These are phyloP conservation scores for Brachymystax lenok DNA, from an alignment of 2,797 vertebrate species.

Conservation along the genomic window DNA sequence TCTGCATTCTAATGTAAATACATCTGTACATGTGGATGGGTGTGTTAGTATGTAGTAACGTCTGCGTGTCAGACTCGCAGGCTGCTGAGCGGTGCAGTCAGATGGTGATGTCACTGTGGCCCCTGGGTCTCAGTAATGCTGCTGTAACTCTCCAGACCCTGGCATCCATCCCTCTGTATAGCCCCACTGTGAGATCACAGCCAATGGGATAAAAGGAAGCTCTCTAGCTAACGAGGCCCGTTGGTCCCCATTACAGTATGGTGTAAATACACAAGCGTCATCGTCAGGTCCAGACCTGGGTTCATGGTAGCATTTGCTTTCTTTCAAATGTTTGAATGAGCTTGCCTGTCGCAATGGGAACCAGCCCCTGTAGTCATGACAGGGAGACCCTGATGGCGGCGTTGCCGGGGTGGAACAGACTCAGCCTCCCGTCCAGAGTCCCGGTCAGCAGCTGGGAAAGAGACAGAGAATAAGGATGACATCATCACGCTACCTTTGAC, in stretches of 20 bases:
- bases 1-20: neutral
- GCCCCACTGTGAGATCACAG: neutral
- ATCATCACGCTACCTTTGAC: neutral
- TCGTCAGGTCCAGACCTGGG: too few species aligned
- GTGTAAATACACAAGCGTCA: neutral
- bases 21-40: neutral
- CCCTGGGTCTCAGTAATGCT: neutral
- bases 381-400: slow-evolving; percentile 36
- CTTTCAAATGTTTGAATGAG: too few species aligned
- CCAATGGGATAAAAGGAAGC: neutral
- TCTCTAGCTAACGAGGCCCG: neutral
- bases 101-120: neutral
- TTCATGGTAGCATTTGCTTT: too few species aligned
- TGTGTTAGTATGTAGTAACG: neutral
- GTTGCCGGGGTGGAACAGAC: slow-evolving; percentile 71
- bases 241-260: neutral
- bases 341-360: too few species aligned
- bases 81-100: neutral
- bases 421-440: slow-evolving; percentile 85
- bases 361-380: slow-evolving; percentile 32
- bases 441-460: slow-evolving; percentile 81
- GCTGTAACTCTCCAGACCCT: too few species aligned
- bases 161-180: too few species aligned
- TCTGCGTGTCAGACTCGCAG: neutral
- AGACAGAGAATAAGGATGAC: slow-evolving; percentile 20